A percentile compares a stretch with the other conserved stretches of the same genome.
These are phyloP conservation scores for Ctenochaetus hawaiiensis DNA, from an alignment of 2,797 vertebrate genomes.

Conservation along the genomic window DNA sequence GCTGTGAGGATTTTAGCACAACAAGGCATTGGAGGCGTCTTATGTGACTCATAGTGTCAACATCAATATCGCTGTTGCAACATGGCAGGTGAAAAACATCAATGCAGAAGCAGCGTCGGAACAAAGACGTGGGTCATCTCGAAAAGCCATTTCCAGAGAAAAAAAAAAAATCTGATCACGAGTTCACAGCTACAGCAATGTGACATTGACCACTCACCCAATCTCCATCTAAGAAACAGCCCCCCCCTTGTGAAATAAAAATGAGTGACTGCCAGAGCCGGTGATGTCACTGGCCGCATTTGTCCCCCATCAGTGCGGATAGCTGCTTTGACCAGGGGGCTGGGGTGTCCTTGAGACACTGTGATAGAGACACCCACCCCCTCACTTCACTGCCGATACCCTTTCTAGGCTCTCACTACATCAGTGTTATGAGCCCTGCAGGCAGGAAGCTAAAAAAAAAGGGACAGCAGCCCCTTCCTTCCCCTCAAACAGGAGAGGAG, in stretches of 20 bases:
- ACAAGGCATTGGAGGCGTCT: conserved; percentile 8
- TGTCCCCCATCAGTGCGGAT: conserved; percentile 83
- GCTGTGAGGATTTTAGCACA: conserved; percentile 29
- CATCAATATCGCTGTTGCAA: conserved; percentile 36
- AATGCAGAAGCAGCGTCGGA: conserved; percentile 36
- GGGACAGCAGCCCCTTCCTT: conserved; percentile 72
- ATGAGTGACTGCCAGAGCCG: conserved; percentile 83
- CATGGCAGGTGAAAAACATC: conserved; percentile 50
- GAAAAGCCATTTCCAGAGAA: conserved; percentile 41
- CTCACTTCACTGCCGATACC: conserved; percentile 46
- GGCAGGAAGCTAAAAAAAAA: conserved; percentile 76
- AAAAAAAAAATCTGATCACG: conserved; percentile 45
- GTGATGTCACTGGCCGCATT: conserved; percentile 86
- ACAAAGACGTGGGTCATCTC: conserved; percentile 58
- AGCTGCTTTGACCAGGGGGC: conserved; percentile 79
- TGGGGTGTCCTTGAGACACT: conserved; percentile 86
- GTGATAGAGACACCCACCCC: conserved; percentile 63
- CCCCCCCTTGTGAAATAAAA: conserved; percentile 82
- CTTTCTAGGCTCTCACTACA: conserved; percentile 64
- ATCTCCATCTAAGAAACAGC: conserved; percentile 75
- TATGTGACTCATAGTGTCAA: conserved; percentile 33
- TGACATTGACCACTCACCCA: conserved; percentile 72
- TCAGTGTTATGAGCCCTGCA: conserved; percentile 80
- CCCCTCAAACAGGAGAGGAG: conserved; percentile 39
- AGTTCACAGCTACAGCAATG: conserved; percentile 56